phyloP scores from a whole-genome alignment of 1,140 invertebrate species.

The Drosophila quadrilineata region DNA sequence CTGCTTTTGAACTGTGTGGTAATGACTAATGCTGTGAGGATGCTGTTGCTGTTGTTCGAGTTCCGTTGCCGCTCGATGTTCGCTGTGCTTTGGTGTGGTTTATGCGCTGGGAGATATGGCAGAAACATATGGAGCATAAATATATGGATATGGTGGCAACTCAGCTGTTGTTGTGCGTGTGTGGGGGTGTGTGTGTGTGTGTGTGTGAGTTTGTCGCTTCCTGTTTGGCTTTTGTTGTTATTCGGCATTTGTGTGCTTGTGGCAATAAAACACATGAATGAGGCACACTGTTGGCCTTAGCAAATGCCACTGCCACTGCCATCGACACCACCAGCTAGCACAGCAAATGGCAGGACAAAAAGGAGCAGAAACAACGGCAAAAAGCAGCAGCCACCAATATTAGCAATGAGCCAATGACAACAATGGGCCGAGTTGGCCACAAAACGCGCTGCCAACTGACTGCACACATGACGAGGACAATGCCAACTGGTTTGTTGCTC shows the following conservation, averaged over 20 bases:
- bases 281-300: constrained; percentile 57
- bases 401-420: constrained; percentile 74
- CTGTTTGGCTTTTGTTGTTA: constrained; percentile 47
- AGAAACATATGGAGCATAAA: constrained; percentile 74
- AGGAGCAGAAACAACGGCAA: constrained; percentile 5
- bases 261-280: constrained; percentile 74
- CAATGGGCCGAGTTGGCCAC: constrained; percentile 64
- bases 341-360: not conserved
- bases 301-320: constrained; percentile 49
- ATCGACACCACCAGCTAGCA: constrained; percentile 45
- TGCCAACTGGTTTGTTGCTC: constrained; percentile 18
- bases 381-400: constrained; percentile 64
- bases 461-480: constrained; percentile 17
- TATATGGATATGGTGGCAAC: constrained; percentile 39
- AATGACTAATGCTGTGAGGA: constrained; percentile 25
- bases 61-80: constrained; percentile 59
- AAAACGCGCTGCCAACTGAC: constrained; percentile 44
- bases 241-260: constrained; percentile 31
- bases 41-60: constrained; percentile 45
- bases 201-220: constrained; percentile 43
- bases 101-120: constrained; percentile 70
- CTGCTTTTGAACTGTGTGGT: too few relatives aligned
- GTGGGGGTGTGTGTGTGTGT: constrained; percentile 13
- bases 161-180: constrained; percentile 31
- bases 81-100: constrained; percentile 76